Evolutionary conservation across 2,888 invertebrate genomes (phyloP).

Genomic region (Coleophora flavipennella): DNA sequence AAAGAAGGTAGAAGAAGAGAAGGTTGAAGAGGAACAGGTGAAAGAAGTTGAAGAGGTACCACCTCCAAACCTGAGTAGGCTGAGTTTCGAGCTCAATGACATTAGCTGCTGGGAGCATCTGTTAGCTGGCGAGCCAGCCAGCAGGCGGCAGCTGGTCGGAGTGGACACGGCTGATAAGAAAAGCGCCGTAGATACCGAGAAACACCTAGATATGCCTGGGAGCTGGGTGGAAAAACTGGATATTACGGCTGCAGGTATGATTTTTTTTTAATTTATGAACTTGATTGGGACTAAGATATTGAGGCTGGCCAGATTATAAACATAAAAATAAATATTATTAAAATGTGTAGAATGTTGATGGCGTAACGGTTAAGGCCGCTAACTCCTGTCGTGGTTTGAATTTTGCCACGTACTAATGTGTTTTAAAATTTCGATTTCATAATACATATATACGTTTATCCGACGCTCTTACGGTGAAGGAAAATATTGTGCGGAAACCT

Average conservation of each 20-base stretch:
- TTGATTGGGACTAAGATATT: no score
- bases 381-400: no score
- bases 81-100: slow-evolving; percentile 77
- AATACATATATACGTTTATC: no score
- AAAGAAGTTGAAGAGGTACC: not conserved
- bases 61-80: slow-evolving; percentile 55
- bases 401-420: no score
- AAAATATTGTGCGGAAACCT: no score
- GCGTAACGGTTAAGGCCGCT: no score
- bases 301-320: no score
- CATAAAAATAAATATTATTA: no score
- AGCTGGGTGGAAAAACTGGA: slow-evolving; percentile 82
- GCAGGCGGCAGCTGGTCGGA: slow-evolving; percentile 64
- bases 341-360: no score
- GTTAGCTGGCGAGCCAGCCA: slow-evolving; percentile 78
- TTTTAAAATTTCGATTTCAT: no score
- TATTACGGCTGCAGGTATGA: slow-evolving; percentile 73
- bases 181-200: slow-evolving; percentile 70
- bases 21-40: not conserved
- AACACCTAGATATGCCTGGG: slow-evolving; percentile 82
- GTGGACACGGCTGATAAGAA: slow-evolving; percentile 49
- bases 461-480: no score
- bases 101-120: slow-evolving; percentile 80
- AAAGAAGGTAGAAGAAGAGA: slow-evolving; percentile 2
- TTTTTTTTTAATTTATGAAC: no score